Percentiles rank a stretch among this genome's conserved stretches.
These are phyloP conservation scores for Danio kyathit DNA, from an alignment of 2,797 vertebrate species.

Conservation along the genomic window DNA sequence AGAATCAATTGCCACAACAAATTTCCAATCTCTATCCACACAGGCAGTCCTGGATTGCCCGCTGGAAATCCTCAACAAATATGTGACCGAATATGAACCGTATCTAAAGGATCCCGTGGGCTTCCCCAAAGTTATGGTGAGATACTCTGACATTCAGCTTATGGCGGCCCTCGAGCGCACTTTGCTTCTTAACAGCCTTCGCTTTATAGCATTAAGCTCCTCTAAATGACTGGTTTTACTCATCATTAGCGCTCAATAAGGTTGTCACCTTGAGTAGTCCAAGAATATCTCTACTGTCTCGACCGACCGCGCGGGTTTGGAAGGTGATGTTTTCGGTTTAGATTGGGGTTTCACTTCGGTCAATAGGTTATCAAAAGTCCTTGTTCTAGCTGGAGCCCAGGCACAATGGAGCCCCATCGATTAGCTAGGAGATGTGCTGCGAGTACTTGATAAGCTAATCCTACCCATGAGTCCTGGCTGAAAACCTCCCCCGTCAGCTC, in stretches of 20 bases:
- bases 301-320: not conserved
- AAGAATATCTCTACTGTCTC: conserved; percentile 19
- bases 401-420: conserved; percentile 79
- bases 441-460: conserved; percentile 84
- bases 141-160: conserved; percentile 53
- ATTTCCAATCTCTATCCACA: conserved; percentile 31
- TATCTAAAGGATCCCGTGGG: conserved; percentile 91
- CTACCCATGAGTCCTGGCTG: conserved; percentile 66
- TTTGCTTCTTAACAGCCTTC: conserved; percentile 17
- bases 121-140: conserved; percentile 91
- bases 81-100: conserved; percentile 87
- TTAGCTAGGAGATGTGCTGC: conserved; percentile 73
- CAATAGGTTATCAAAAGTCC: conserved; percentile 84
- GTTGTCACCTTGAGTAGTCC: conserved; percentile 44
- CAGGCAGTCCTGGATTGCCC: conserved; percentile 90
- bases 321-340: conserved; percentile 64
- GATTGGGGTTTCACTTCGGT: conserved; percentile 65
- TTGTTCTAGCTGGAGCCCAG: conserved; percentile 70
- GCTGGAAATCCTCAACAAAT: conserved; percentile 83
- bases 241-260: conserved; percentile 72
- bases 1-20: not conserved
- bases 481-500: conserved; percentile 68
- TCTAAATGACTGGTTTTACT: conserved; percentile 63
- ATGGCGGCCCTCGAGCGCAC: conserved; percentile 57
- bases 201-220: not conserved